phyloP scores from a whole-genome alignment of 2,113 vertebrate species.

The Pelecanoides urinatrix region DNA sequence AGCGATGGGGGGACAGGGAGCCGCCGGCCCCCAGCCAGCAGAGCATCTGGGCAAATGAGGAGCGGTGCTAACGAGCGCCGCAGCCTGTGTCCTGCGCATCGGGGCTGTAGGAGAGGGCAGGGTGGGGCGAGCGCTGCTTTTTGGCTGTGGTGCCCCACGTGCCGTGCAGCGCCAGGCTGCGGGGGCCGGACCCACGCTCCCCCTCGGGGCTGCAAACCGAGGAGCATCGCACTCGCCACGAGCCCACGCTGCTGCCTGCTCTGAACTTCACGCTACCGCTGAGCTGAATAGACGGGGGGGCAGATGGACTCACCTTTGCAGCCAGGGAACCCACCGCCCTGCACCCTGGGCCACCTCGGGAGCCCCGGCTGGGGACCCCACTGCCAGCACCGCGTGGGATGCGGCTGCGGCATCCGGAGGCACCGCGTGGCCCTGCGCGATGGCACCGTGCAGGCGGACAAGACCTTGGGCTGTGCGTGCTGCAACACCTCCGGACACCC shows the following conservation, averaged over 20 bases:
- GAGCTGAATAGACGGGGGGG: background rate
- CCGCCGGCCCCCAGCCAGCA: background rate
- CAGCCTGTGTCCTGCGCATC: background rate
- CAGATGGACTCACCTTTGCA: background rate
- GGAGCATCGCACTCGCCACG: fast-evolving
- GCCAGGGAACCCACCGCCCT: background rate
- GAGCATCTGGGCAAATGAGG: background rate
- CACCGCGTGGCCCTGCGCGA: fast-evolving
- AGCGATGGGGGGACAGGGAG: fast-evolving
- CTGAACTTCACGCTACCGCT: background rate
- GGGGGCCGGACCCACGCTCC: fast-evolving
- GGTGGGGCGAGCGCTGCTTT: background rate
- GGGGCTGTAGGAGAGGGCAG: background rate
- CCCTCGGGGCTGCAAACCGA: background rate
- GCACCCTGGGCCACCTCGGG: background rate
- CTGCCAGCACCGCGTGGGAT: fast-evolving
- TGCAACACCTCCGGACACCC: background rate
- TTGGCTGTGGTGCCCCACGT: background rate
- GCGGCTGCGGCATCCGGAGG: background rate
- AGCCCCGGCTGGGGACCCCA: background rate
- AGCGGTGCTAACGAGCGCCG: background rate
- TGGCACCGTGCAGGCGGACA: fast-evolving
- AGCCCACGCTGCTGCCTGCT: background rate
- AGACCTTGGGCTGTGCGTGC: background rate
- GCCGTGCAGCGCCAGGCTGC: fast-evolving